phyloP scores from a whole-genome alignment of 2,113 vertebrate species.

The Festucalex cinctus region DNA sequence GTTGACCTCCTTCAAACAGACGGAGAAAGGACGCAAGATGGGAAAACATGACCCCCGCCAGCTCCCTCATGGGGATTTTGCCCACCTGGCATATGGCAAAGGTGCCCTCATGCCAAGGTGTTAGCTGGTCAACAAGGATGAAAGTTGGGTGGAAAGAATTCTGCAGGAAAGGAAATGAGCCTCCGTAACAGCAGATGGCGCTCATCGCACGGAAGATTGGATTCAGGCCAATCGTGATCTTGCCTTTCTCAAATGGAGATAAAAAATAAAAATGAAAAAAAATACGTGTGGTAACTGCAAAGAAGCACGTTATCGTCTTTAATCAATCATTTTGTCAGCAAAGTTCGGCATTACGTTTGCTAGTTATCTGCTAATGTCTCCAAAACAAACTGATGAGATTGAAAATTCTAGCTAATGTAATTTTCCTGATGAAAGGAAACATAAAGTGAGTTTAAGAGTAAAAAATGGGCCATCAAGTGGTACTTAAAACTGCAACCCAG shows the following conservation, averaged over 20 bases:
- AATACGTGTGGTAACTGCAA: no score
- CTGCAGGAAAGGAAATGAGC: not conserved
- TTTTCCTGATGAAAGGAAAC: no score
- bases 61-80: not conserved
- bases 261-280: no score
- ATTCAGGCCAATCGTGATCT: no score
- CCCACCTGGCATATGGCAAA: not conserved
- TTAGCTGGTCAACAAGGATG: not conserved
- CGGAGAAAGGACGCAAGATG: not conserved
- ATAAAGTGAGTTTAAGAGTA: no score
- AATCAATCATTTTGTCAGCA: not conserved
- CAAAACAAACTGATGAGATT: no score
- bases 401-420: no score
- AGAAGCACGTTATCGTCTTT: no score
- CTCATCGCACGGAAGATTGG: not conserved
- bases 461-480: no score
- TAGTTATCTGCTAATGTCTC: no score
- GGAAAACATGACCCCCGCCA: not conserved
- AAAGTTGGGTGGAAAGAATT: not conserved
- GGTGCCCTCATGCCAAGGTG: not conserved
- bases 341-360: not conserved
- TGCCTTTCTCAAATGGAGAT: no score
- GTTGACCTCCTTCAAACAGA: slow-evolving; percentile 5
- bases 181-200: not conserved
- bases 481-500: no score